Percentiles rank a stretch among this genome's conserved stretches.
These are phyloP conservation scores for Linurgus olivaceus DNA, from an alignment of 2,797 vertebrate species.

Conservation along the genomic window DNA sequence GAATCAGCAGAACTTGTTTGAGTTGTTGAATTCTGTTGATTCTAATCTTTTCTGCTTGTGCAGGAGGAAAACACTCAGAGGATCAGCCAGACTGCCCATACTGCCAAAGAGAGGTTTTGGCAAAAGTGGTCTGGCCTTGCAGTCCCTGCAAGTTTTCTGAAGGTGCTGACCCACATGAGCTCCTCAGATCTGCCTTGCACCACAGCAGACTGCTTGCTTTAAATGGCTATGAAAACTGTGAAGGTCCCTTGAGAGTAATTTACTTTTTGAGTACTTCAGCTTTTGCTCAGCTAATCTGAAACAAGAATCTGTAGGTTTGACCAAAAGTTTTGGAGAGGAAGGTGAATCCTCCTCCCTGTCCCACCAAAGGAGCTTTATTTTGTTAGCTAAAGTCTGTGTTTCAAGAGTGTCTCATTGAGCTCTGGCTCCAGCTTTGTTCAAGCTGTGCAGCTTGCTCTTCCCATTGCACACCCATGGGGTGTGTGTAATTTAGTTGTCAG, in stretches of 20 bases:
- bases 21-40: conserved; percentile 8
- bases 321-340: not conserved
- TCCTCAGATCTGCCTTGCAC: not conserved
- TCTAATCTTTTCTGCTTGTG: not conserved
- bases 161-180: not conserved
- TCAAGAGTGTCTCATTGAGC: not conserved
- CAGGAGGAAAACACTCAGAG: not conserved
- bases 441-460: not conserved
- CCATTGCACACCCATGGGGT: not conserved
- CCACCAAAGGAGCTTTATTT: not conserved
- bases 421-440: not conserved
- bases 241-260: not conserved
- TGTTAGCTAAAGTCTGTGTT: not conserved
- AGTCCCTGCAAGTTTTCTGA: not conserved
- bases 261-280: not conserved
- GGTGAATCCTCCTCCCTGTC: not conserved
- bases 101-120: not conserved
- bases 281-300: not conserved
- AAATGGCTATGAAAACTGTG: not conserved
- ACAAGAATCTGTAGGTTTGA: not conserved
- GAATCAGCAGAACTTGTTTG: conserved; percentile 26
- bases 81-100: not conserved
- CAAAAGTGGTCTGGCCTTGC: not conserved
- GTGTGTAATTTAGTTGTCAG: not conserved
- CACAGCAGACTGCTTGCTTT: not conserved